A percentile compares a stretch with the other conserved stretches of the same genome.
phyloP scores from a whole-genome alignment of 1,140 invertebrate species.

The Drosophila saltans region DNA sequence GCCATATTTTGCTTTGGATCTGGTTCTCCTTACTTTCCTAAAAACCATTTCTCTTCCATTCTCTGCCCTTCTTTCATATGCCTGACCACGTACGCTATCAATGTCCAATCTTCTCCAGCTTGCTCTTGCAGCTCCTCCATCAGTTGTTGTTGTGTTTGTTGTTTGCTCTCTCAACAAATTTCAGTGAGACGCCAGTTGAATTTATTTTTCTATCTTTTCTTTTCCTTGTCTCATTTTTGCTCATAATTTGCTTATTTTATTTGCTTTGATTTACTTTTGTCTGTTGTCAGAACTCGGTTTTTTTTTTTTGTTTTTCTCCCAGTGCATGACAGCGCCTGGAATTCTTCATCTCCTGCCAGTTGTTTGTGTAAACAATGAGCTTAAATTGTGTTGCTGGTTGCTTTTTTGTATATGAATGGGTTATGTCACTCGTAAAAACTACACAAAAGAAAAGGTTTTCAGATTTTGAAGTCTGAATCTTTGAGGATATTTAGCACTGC shows the following conservation, averaged over 20 bases:
- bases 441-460: slow-evolving; percentile 27
- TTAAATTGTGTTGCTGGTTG: slow-evolving; percentile 38
- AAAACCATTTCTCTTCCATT: neutral
- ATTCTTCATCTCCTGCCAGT: slow-evolving; percentile 10
- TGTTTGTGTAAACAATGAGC: slow-evolving; percentile 46
- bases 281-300: neutral
- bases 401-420: slow-evolving; percentile 41
- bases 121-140: neutral
- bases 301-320: neutral
- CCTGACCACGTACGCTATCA: slow-evolving; percentile 71
- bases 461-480: neutral
- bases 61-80: slow-evolving; percentile 27
- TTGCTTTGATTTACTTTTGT: slow-evolving; percentile 55
- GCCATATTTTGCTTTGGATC: slow-evolving; percentile 41
- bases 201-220: slow-evolving; percentile 53
- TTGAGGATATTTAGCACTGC: neutral
- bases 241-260: slow-evolving; percentile 72
- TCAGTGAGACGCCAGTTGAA: slow-evolving; percentile 42
- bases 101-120: slow-evolving; percentile 60
- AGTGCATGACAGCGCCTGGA: neutral
- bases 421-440: slow-evolving; percentile 53
- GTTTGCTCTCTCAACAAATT: slow-evolving; percentile 39
- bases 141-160: neutral
- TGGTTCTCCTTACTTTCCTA: neutral
- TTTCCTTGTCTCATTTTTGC: neutral